Conservation (phyloP, 2,797 vertebrate species). For the Moxostoma hubbsi region DNA sequence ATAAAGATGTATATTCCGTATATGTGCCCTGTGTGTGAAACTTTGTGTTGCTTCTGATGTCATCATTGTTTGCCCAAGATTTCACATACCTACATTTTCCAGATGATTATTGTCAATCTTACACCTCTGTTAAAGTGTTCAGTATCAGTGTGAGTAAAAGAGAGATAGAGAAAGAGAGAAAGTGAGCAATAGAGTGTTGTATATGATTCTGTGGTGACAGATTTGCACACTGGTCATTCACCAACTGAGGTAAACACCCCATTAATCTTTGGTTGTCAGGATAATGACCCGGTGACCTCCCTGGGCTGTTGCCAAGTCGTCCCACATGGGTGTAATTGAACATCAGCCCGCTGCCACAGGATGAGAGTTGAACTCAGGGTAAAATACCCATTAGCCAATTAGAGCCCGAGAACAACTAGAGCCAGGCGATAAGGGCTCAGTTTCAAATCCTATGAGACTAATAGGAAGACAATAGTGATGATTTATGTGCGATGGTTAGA, state of each 20-base stretch:
- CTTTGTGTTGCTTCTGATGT: slow-evolving; percentile 5
- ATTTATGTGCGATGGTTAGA: slow-evolving; percentile 29
- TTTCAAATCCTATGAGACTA: slow-evolving; percentile 26
- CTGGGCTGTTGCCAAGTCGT: slow-evolving; percentile 32
- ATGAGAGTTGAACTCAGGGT: slow-evolving; percentile 42
- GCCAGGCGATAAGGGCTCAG: slow-evolving; percentile 32
- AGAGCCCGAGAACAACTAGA: slow-evolving; percentile 46
- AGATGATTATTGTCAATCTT: slow-evolving; percentile 65
- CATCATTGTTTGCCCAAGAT: slow-evolving; percentile 30
- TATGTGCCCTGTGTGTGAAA: not conserved
- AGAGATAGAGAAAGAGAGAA: not conserved
- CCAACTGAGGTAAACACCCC: slow-evolving; percentile 67
- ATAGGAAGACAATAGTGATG: slow-evolving; percentile 31
- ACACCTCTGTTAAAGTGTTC: slow-evolving; percentile 76
- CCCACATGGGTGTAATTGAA: slow-evolving; percentile 61
- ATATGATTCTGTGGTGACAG: slow-evolving; percentile 61
- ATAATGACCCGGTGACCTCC: slow-evolving; percentile 65
- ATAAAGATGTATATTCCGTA: not conserved
- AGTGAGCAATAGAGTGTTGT: slow-evolving; percentile 43
- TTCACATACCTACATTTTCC: slow-evolving; percentile 33
- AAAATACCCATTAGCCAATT: slow-evolving; percentile 53
- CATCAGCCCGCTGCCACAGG: slow-evolving; percentile 36
- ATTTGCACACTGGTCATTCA: slow-evolving; percentile 71
- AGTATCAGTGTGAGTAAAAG: slow-evolving; percentile 50
- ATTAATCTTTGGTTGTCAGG: slow-evolving; percentile 73